Evolutionary conservation across 2,113 vertebrate species (phyloP).

Genomic region (Osmerus eperlanus): DNA sequence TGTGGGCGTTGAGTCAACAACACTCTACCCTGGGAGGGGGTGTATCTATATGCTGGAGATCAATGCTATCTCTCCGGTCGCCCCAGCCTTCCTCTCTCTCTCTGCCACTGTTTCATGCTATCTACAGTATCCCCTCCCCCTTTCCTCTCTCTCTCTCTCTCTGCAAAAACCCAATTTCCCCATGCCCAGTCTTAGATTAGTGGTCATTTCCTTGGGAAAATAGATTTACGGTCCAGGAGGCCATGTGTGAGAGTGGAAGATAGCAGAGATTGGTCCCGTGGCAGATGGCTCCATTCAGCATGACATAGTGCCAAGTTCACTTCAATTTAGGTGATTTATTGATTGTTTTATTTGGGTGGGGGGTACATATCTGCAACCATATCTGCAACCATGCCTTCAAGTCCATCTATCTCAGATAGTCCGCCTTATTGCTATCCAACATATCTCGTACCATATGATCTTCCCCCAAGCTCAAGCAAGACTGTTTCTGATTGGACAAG

Average conservation of each 20-base stretch:
- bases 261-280: background rate
- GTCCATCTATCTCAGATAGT: too few relatives aligned
- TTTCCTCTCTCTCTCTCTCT: background rate
- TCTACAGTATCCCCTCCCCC: background rate
- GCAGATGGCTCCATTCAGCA: background rate
- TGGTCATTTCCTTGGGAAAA: constrained; percentile 3
- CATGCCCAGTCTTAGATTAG: constrained; percentile 9
- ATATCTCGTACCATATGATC: too few relatives aligned
- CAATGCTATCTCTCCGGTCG: too few relatives aligned
- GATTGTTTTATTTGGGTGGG: too few relatives aligned
- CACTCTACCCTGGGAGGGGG: background rate
- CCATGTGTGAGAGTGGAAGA: background rate
- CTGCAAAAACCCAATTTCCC: background rate
- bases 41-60: background rate
- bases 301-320: background rate
- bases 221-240: background rate
- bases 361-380: too few relatives aligned
- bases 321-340: too few relatives aligned
- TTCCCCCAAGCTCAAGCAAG: too few relatives aligned
- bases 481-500: background rate
- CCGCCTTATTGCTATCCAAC: too few relatives aligned
- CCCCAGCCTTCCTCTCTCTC: too few relatives aligned
- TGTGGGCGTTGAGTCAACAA: constrained; percentile 13
- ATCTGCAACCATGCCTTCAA: too few relatives aligned
- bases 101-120: too few relatives aligned